Evolutionary conservation across 2,797 vertebrate genomes (phyloP), one percentile per base, ranked within the genome.

Genomic region (Microcaecilia unicolor): DNA sequence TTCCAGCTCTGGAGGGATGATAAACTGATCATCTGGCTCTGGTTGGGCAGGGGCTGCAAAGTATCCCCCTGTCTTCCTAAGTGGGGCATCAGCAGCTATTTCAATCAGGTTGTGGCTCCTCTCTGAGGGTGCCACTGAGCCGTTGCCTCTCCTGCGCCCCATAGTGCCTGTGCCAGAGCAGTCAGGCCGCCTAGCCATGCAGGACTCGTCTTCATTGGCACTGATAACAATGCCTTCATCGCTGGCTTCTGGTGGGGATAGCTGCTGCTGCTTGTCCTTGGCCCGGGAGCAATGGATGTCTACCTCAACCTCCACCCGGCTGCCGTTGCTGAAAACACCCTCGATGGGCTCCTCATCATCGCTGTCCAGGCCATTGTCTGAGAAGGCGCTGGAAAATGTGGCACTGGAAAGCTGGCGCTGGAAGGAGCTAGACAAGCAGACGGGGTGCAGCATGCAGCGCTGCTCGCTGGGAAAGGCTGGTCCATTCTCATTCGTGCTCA

Each of bases 331-430:
- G 64, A 99, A 97, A 18, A 99, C 95, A 0, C 95, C 95, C 18
- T 90, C 91, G 0, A 99, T 97, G 1, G 95, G 95, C 44, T 97
- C 93, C 42, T 99, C 94, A 0, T 99, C 95, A 1, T 99, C 95
- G 1, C 94, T 99, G 79, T 99, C 95, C 5, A 99, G 80, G 41
- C 92, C 95, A 0, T 97, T 98, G 74, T 99, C 94, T 0, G 95
- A 98, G 51, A 98, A 86, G 25, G 95, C 91, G 51, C 95, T 94
- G 53, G 94, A 98, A 64, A 98, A 98, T 2, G 93, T 97, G 67
- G 95, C 93, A 2, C 90, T 95, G 33, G 94, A 97, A 29, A 97
- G 86, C 73, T 98, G 95, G 27, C 95, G 78, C 62, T 97, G 94
- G 74, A 99, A 97, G 6, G 91, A 83, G 39, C 64, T 70, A 2